Evolutionary conservation across 2,888 invertebrate genomes (phyloP).

Genomic region (Tipula helvola): DNA sequence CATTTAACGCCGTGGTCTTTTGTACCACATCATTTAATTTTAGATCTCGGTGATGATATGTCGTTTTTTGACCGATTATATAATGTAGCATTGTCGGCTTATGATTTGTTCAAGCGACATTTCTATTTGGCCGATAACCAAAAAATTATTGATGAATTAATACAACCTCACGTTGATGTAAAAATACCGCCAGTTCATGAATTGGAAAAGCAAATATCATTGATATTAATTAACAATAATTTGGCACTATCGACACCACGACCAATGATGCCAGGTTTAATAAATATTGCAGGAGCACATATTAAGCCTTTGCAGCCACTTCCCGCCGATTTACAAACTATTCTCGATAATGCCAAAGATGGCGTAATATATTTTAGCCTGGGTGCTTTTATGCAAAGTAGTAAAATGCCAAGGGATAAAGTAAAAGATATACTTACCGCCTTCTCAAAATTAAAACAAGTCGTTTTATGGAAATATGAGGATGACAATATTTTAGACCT

Average conservation of each 20-base stretch:
- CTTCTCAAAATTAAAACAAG: constrained; percentile 36
- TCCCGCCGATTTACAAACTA: constrained; percentile 27
- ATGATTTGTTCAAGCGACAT: constrained; percentile 26
- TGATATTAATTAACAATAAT: constrained; percentile 41
- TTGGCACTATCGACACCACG: constrained; percentile 36
- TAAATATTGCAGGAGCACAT: constrained; percentile 33
- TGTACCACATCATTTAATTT: constrained; percentile 28
- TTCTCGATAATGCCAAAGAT: constrained; percentile 32
- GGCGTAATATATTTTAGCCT: constrained; percentile 39
- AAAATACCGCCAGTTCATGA: constrained; percentile 33
- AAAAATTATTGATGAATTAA: constrained; percentile 14
- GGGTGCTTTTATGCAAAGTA: constrained; percentile 36
- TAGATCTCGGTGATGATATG: constrained; percentile 33
- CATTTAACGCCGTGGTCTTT: constrained; percentile 31
- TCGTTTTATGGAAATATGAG: constrained; percentile 43
- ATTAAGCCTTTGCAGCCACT: constrained; percentile 27
- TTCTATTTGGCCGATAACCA: constrained; percentile 33
- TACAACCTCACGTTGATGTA: constrained; percentile 18
- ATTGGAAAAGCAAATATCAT: constrained; percentile 37
- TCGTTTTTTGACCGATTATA: constrained; percentile 30
- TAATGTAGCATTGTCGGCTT: constrained; percentile 29
- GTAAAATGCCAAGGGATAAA: constrained; percentile 34
- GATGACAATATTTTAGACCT: constrained; percentile 30
- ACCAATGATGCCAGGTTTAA: constrained; percentile 33
- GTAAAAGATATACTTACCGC: constrained; percentile 25